phyloP scores from a whole-genome alignment of 2,113 vertebrate species.

The Tetrax tetrax region DNA sequence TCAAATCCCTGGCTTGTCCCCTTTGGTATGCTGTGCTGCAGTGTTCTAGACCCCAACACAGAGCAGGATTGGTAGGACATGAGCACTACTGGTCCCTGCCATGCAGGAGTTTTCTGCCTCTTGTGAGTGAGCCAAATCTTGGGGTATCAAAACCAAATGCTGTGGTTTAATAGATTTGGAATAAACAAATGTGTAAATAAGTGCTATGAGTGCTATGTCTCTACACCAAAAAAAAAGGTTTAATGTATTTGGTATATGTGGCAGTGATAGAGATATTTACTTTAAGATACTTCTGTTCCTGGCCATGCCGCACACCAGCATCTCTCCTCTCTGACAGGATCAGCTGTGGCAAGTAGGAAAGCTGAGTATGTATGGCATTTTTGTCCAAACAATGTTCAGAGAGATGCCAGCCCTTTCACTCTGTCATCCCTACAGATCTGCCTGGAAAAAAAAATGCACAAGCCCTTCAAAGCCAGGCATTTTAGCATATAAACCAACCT shows the following conservation, averaged over 20 bases:
- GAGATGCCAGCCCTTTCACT: neutral
- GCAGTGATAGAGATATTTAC: neutral
- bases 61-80: accelerated
- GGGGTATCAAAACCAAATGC: neutral
- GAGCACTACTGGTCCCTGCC: neutral
- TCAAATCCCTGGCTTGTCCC: neutral
- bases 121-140: neutral
- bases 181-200: neutral
- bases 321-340: neutral
- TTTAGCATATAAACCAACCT: neutral
- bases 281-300: neutral
- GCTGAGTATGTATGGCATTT: neutral
- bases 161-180: neutral
- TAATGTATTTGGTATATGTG: accelerated
- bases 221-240: neutral
- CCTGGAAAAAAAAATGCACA: neutral
- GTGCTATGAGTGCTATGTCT: neutral
- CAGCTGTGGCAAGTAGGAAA: neutral
- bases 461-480: neutral
- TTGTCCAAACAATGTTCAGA: neutral
- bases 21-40: neutral
- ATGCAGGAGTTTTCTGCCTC: neutral
- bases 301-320: neutral
- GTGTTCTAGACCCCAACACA: accelerated
- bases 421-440: neutral